phyloP scores from a whole-genome alignment of 2,888 invertebrate genomes.

The Tetragonula carbonaria region DNA sequence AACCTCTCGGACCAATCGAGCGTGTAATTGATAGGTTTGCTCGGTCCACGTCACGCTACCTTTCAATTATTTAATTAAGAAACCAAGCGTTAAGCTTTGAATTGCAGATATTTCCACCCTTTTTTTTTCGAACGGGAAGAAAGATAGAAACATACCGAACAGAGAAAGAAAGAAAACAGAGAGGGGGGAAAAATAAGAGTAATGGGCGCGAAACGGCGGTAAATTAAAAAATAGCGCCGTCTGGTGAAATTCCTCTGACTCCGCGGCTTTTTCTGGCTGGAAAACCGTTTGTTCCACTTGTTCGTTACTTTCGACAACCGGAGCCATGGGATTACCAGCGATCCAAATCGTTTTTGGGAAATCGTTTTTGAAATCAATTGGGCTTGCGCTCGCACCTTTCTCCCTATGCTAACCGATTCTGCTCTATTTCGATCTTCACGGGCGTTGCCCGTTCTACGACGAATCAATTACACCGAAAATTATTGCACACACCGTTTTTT shows the following conservation, averaged over 20 bases:
- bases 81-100: slow-evolving; percentile 11
- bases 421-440: background rate
- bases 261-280: slow-evolving; percentile 21
- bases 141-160: background rate
- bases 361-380: slow-evolving; percentile 68
- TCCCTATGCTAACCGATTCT: slow-evolving; percentile 4
- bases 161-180: background rate
- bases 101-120: slow-evolving; percentile 10
- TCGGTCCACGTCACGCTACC: slow-evolving; percentile 2
- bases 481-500: too few relatives aligned
- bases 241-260: slow-evolving; percentile 20
- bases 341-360: slow-evolving; percentile 44
- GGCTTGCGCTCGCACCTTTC: slow-evolving; percentile 65
- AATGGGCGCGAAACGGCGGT: background rate
- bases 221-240: slow-evolving; percentile 45
- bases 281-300: slow-evolving; percentile 45
- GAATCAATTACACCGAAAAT: background rate
- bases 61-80: slow-evolving; percentile 45
- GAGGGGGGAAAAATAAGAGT: background rate
- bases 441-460: background rate
- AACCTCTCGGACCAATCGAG: slow-evolving; percentile 67
- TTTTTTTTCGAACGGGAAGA: background rate
- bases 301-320: slow-evolving; percentile 43
- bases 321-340: slow-evolving; percentile 41
- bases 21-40: slow-evolving; percentile 72